Evolutionary conservation across 1,140 invertebrate species (phyloP), one percentile per base, ranked within the genome.

Genomic region (Stegodyphus dumicola): DNA sequence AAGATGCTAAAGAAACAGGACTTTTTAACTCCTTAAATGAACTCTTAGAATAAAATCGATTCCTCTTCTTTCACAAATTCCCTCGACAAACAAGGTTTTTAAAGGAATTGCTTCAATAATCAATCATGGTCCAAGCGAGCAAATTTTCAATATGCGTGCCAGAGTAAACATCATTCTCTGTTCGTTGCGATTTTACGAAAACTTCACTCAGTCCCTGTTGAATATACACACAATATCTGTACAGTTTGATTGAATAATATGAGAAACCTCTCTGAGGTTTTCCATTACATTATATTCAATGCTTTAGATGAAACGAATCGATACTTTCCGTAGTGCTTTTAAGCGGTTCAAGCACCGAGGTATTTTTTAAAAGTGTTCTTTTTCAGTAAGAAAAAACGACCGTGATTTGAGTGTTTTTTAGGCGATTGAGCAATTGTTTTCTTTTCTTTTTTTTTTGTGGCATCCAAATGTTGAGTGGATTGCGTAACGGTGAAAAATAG

Each of bases 301-400:
- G 75, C 75, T 77, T 77, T 65, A 66, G n/a, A 60, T 65, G 75
- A 77, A 60, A 77, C 65, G 75, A 77, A 77, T 77, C 33, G 64
- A 77, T 56, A 33, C 33, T 33, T 33, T 33, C 3, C 33, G 33
- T 33, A 33, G 33, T 33, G 33, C 33, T 33, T 33, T 33, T 33
- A 33, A 33, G 33, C 33, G 33, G 33, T 33, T 33, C 33, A 33
- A 33, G 33, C 33, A 33, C 33, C 33, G 33, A 33, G 33, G 33
- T 33, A 33, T 33, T 33, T 33, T 33, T 33, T 33, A 33, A 33
- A 33, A 33, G 33, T 33, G 33, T 33, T 33, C 33, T 33, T 33
- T 33, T 33, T 33, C 33, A 33, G 33, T 33, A 33, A 33, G 33
- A 33, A 33, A 33, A 33, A 33, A 33, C n/a, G 33, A 33, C 33